Conservation (phyloP, 2,797 vertebrate genomes). For the Poeciliopsis infans region DNA sequence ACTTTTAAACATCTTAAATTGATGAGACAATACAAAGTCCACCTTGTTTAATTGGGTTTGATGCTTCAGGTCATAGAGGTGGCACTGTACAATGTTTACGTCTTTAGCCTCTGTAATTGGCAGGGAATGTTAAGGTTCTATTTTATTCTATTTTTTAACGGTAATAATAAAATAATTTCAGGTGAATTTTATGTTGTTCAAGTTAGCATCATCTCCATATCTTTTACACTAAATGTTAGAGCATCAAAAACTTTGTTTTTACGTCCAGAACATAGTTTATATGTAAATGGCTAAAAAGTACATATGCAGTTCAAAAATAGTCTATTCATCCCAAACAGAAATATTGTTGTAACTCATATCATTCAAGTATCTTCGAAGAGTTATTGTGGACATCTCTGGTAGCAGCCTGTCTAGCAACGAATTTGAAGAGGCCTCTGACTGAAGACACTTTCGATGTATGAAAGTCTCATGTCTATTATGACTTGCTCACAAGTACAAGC, state of each 20-base stretch:
- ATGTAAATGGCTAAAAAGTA: background rate
- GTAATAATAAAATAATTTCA: background rate
- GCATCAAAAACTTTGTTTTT: background rate
- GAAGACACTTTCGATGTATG: no score
- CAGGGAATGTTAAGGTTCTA: background rate
- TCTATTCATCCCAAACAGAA: background rate
- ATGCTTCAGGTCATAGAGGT: conserved; percentile 12
- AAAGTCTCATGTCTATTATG: no score
- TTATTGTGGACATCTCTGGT: background rate
- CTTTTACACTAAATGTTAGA: background rate
- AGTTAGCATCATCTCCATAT: background rate
- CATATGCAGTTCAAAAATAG: background rate
- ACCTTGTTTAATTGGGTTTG: background rate
- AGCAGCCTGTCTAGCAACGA: background rate
- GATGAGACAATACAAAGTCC: conserved; percentile 6
- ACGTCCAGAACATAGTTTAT: background rate
- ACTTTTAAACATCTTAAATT: conserved; percentile 5
- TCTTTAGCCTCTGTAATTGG: background rate
- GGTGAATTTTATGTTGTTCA: background rate
- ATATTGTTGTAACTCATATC: background rate
- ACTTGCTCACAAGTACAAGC: no score
- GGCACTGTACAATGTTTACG: background rate
- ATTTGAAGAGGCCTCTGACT: background rate
- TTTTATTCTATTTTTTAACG: background rate
- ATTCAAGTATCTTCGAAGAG: background rate